Evolutionary conservation across 2,113 vertebrate species (phyloP), one percentile per base, ranked within the genome.

Genomic region (Trematocara zebra): DNA sequence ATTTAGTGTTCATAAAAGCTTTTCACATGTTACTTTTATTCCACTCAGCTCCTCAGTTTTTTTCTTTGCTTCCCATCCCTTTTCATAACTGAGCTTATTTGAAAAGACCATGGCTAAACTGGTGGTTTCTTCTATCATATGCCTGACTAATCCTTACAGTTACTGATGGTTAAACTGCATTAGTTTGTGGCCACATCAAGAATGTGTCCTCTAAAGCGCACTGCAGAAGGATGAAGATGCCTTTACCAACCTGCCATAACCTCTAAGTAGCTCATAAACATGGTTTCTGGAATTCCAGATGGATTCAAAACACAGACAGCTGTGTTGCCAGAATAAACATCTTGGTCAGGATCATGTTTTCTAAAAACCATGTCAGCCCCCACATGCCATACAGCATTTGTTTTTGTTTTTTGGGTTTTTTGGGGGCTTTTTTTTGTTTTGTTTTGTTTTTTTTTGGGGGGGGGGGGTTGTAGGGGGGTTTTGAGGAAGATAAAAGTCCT

Each of bases 301-400:
- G n/a, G 11, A 84, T 69, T 88, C 33, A 56, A 80, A 88, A 85
- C 49, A 88, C 15, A 23, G 59, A 82, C 49, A 52, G 81, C 59
- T 87, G 56, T 37, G 28, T 31, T 83, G 49, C 80, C 82, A 83
- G 47, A 85, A 80, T 54, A 54, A 85, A 85, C 80, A 85, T 88
- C 40, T 37, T 54, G 4, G 53, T 74, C 57, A 49, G 23, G 15
- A 76, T 76, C 26, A 10, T 76, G 69, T 12, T 76, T 76, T 49
- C 4, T 31, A 49, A 76, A 49, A 76, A 18, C n/a, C 61, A 59
- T 18, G 33, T 17, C 59, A 84, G 40, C 49, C 54, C 74, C 11
- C 76, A 76, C 78, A 44, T 33, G 72, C 51, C 79, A 56, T 42
- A 35, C 3, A 44, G 67, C 51, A 53, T 59, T 69, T 35, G 59